Evolutionary conservation across 2,888 invertebrate genomes (phyloP).

Genomic region (Sphinx pinastri): DNA sequence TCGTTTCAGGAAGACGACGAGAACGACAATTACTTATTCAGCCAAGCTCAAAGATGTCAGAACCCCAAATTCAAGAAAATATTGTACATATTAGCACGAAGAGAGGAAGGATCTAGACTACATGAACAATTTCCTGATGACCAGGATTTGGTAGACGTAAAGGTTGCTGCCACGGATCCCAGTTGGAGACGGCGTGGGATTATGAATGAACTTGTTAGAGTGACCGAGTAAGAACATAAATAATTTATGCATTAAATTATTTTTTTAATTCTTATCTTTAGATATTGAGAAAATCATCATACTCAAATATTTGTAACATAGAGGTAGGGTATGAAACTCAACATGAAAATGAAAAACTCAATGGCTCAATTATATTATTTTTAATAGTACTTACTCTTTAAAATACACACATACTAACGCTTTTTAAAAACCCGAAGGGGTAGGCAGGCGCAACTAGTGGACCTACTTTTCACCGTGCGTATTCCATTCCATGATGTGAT

Average conservation of each 20-base stretch:
- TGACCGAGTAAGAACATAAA: constrained; percentile 83
- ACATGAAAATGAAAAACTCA: no score
- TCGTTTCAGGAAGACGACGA: constrained; percentile 57
- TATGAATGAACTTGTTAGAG: constrained; percentile 85
- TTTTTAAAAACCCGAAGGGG: no score
- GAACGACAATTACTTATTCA: constrained; percentile 56
- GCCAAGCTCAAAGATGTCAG: constrained; percentile 75
- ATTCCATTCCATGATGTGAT: no score
- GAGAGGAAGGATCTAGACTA: constrained; percentile 82
- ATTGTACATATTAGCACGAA: constrained; percentile 82
- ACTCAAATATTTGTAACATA: no score
- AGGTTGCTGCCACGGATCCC: constrained; percentile 87
- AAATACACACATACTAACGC: no score
- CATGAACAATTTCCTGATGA: constrained; percentile 84
- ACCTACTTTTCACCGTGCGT: no score
- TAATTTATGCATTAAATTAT: neutral
- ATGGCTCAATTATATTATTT: no score
- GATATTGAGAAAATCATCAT: no score
- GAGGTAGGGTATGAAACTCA: no score
- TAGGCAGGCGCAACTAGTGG: no score
- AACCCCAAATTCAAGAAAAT: constrained; percentile 87
- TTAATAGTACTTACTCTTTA: no score
- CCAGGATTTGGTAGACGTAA: constrained; percentile 83
- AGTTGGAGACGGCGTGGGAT: constrained; percentile 87
- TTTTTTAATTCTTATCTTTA: neutral